Evolutionary conservation across 2,113 vertebrate genomes (phyloP).

Genomic region (Cochlearius cochlearius): DNA sequence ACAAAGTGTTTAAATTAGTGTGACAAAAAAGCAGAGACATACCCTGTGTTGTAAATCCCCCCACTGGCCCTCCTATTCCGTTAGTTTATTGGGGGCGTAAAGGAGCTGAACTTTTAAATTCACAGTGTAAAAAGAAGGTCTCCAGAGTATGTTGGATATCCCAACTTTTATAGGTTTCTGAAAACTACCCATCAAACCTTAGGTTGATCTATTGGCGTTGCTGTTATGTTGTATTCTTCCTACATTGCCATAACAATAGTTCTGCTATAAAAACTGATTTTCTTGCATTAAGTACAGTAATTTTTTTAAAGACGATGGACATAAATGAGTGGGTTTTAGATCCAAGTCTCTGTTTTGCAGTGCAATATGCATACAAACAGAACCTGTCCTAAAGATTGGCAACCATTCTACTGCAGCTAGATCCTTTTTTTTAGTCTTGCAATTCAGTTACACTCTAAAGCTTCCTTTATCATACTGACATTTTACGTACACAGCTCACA

Average conservation of each 20-base stretch:
- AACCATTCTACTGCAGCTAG: neutral
- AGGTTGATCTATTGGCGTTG: neutral
- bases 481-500: neutral
- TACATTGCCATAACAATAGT: neutral
- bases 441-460: neutral
- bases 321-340: neutral
- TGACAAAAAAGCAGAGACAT: neutral
- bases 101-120: neutral
- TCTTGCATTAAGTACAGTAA: neutral
- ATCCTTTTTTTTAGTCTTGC: neutral
- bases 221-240: neutral
- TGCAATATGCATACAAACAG: neutral
- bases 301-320: neutral
- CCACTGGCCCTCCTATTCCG: neutral
- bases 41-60: neutral
- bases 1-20: neutral
- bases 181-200: rapidly evolving
- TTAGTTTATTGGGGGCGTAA: neutral
- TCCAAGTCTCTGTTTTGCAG: neutral
- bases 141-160: neutral
- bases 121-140: neutral
- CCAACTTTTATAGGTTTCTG: neutral
- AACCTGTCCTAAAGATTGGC: neutral
- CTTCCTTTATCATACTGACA: neutral
- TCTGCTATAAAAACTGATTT: neutral